A percentile compares a stretch with the other conserved stretches of the same genome.
phyloP scores from a whole-genome alignment of 2,797 vertebrate species.

The Coendou prehensilis region DNA sequence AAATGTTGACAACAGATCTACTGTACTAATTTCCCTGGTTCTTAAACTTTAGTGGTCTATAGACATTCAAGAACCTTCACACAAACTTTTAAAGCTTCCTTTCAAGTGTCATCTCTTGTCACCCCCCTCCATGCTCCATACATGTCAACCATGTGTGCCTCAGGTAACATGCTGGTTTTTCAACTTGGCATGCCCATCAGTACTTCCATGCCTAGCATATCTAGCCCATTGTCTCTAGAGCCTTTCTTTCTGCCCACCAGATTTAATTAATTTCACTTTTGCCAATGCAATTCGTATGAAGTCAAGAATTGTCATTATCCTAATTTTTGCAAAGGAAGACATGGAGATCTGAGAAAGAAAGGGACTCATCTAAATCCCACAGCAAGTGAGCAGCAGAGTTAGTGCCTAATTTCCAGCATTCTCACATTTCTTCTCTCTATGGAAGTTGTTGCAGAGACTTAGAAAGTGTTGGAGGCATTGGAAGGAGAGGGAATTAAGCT shows the following conservation, averaged over 20 bases:
- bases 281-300: not conserved
- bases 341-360: not conserved
- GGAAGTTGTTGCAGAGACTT: not conserved
- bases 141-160: not conserved
- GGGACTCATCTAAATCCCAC: not conserved
- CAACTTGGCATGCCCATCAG: not conserved
- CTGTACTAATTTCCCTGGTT: not conserved
- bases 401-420: not conserved
- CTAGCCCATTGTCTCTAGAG: not conserved
- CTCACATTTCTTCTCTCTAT: not conserved
- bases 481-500: not conserved
- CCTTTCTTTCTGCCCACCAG: not conserved
- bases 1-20: not conserved
- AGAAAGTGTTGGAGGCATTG: not conserved
- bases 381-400: not conserved
- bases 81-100: not conserved
- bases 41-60: not conserved
- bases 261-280: slow-evolving; percentile 23
- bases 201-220: not conserved
- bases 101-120: not conserved
- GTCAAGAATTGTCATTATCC: slow-evolving; percentile 8
- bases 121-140: not conserved
- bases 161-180: not conserved
- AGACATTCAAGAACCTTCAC: not conserved
- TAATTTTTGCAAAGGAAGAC: slow-evolving; percentile 27